Evolutionary conservation across 2,797 vertebrate genomes (phyloP).

Genomic region (Coilia nasus): DNA sequence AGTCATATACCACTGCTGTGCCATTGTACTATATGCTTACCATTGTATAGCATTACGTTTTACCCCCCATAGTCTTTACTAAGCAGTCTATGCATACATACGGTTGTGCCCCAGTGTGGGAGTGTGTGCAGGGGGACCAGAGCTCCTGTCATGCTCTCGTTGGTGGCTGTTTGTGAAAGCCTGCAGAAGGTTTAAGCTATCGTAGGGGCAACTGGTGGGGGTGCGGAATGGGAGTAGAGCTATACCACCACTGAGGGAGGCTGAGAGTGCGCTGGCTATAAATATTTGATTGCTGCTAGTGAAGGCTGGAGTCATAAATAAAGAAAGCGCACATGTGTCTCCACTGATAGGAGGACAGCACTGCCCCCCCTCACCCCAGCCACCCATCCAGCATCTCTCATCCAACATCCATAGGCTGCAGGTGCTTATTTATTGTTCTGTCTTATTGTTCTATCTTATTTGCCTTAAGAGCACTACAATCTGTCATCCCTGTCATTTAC

Average conservation of each 20-base stretch:
- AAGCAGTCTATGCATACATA: background rate
- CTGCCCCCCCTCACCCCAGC: background rate
- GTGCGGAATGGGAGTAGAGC: background rate
- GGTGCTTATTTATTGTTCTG: too few species aligned
- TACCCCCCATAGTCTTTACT: background rate
- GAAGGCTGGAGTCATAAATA: constrained; percentile 59
- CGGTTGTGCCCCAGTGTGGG: background rate
- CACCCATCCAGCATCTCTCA: background rate
- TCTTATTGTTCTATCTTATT: too few species aligned
- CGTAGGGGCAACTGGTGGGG: too few species aligned
- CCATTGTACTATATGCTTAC: background rate
- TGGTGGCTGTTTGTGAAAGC: background rate
- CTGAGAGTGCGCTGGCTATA: constrained; percentile 42
- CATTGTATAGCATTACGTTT: too few species aligned
- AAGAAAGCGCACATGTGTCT: constrained; percentile 47
- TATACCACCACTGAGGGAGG: background rate
- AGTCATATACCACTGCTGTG: background rate
- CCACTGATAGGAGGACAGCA: constrained; percentile 58
- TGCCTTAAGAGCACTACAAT: too few species aligned
- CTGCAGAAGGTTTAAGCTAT: background rate
- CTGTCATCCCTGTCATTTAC: too few species aligned
- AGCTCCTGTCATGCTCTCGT: background rate
- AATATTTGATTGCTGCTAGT: constrained; percentile 72
- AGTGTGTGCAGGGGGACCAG: background rate
- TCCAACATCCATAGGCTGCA: too few species aligned